Base-by-base conservation (phyloP, 1,140 invertebrate genomes). In the Drosophila subobscura region DNA sequence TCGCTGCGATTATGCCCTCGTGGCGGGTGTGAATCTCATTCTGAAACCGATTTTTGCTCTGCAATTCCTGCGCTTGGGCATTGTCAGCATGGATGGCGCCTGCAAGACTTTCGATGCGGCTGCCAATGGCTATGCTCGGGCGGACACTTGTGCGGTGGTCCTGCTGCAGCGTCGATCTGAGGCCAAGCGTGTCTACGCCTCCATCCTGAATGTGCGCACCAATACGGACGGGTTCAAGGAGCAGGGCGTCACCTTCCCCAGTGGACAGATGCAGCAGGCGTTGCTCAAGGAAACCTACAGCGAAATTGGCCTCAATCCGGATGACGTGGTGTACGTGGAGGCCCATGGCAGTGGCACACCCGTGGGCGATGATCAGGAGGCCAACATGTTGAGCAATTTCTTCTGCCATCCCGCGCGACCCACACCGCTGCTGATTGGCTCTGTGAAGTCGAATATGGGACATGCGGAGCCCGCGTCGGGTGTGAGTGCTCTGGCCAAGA, bases 361-460 rank as follows among this genome's bases (percentile, higher is more conserved):
- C 91, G 94, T 95, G 12, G 97, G 98, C n/a, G 98, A 99, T 92
- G 98, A 98, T 2, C 96, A 99, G 91, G 98, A 99, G 93, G 95
- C 98, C 0, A 98, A 98, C 88, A 96, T 97, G 1, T 96, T 99
- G 68, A 95, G 95, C 0, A 96, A 97, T 57, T 93, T 98, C 23
- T 99, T 99, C 92, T 99, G 98, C 90, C 95, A 95, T 84, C 14
- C 64, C 2, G 94, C 95, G 52, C 94, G 98, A 6, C 93, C 94
- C 7, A 92, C 91, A 3, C 97, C 98, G 4, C 92, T 99, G 14
- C 92, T 98, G 0, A 95, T 99, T 84, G 98, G 98, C 1, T 99
- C 98, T 0, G 96, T 99, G 0, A 99, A 99, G 91, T 98, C 97
- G 2, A 99, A 99, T 92, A 98, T 99, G 97, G 98, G 98, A 0